Conservation (phyloP, 1,140 invertebrate genomes). For the Scylla paramamosain region DNA sequence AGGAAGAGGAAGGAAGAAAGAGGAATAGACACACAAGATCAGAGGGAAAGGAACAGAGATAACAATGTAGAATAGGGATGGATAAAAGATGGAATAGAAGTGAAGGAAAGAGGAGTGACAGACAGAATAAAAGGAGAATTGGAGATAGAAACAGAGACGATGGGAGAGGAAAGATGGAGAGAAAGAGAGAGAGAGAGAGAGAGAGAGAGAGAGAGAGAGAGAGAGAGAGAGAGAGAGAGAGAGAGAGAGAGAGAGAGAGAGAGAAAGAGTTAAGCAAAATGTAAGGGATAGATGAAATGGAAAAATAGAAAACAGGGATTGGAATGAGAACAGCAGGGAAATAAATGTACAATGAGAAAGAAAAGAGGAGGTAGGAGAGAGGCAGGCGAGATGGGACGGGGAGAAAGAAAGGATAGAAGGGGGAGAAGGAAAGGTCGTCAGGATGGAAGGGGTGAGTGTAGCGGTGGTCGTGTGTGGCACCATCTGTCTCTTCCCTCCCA, state of each 20-base stretch:
- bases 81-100: no score
- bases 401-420: background rate
- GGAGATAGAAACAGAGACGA: background rate
- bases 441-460: background rate
- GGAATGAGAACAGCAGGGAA: background rate
- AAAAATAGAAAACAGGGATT: background rate
- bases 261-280: background rate
- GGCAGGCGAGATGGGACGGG: background rate
- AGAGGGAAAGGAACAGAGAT: no score
- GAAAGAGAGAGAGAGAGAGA: background rate
- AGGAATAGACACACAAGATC: background rate
- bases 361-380: background rate
- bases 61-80: no score
- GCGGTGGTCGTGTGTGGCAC: background rate
- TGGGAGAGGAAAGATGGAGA: background rate
- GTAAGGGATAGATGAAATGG: background rate
- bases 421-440: background rate
- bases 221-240: background rate
- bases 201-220: slow-evolving; percentile 31
- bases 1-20: background rate
- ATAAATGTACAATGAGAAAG: background rate
- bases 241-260: background rate
- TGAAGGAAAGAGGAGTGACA: background rate
- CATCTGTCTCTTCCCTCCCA: background rate
- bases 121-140: background rate